Percentiles rank a stretch among this genome's conserved stretches.
Conservation (phyloP, 2,113 vertebrate genomes). For the Zosterops hypoxanthus region DNA sequence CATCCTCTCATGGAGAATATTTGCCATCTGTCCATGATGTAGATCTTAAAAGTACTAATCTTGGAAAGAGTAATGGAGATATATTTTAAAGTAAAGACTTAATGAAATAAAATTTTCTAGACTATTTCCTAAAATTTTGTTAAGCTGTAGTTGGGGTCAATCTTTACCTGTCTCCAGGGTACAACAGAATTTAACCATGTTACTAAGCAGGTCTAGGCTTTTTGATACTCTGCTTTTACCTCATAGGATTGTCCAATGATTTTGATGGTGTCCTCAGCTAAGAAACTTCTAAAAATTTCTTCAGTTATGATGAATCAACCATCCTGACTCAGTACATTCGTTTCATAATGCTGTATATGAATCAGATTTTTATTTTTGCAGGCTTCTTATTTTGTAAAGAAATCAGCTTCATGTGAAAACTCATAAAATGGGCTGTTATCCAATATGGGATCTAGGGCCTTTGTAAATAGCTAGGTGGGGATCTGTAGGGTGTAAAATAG, state of each 20-base stretch:
- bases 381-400: not conserved
- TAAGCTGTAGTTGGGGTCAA: not conserved
- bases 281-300: not conserved
- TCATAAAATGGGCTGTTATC: not conserved
- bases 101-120: not conserved
- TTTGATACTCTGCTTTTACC: not conserved
- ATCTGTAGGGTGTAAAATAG: not conserved
- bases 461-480: not conserved
- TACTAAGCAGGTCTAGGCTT: not conserved
- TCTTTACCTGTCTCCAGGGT: not conserved
- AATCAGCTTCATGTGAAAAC: not conserved
- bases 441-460: not conserved
- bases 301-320: not conserved
- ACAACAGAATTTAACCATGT: not conserved
- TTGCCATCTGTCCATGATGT: not conserved
- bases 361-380: not conserved
- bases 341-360: not conserved
- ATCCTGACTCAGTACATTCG: not conserved
- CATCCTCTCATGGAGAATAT: not conserved
- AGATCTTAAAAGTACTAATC: not conserved
- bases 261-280: not conserved
- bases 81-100: not conserved
- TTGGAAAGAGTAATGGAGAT: not conserved
- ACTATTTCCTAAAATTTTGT: not conserved
- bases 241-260: not conserved